phyloP scores from a whole-genome alignment of 2,113 vertebrate genomes.

The Apeltes quadracus region DNA sequence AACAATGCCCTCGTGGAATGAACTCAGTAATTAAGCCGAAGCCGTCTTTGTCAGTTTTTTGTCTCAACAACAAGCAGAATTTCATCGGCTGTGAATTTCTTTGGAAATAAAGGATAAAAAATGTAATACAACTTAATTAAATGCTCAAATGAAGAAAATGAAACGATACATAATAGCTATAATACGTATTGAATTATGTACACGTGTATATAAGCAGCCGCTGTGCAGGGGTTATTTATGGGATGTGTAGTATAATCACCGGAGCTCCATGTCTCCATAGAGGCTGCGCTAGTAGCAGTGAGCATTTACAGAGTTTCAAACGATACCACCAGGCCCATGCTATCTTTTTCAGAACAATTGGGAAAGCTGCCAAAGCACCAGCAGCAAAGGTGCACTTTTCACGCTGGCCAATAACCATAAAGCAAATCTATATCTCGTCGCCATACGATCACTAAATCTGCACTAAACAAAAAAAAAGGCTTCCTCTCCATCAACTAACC shows the following conservation, averaged over 20 bases:
- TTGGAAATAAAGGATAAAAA: background rate
- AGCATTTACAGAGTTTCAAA: constrained; percentile 59
- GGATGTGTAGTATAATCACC: constrained; percentile 14
- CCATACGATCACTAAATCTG: constrained; percentile 44
- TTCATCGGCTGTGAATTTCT: background rate
- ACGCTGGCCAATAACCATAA: constrained; percentile 60
- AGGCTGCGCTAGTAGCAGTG: constrained; percentile 37
- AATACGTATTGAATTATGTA: background rate
- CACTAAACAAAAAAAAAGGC: background rate
- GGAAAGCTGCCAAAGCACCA: constrained; percentile 60
- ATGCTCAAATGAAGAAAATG: background rate
- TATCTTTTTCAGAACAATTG: constrained; percentile 69
- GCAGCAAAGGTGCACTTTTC: constrained; percentile 54
- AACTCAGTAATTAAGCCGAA: constrained; percentile 37
- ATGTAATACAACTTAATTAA: background rate
- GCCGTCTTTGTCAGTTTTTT: background rate
- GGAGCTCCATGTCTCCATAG: constrained; percentile 7
- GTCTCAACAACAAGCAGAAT: background rate
- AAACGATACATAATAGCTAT: background rate
- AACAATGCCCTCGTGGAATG: constrained; percentile 27
- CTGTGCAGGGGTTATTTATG: constrained; percentile 30
- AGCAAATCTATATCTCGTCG: constrained; percentile 60
- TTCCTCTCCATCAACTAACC: constrained; percentile 28
- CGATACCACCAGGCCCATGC: constrained; percentile 43
- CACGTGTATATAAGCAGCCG: background rate